A percentile compares a stretch with the other conserved stretches of the same genome.
These are phyloP conservation scores for Eilema sororculum DNA, from an alignment of 2,888 invertebrate genomes.

Conservation along the genomic window DNA sequence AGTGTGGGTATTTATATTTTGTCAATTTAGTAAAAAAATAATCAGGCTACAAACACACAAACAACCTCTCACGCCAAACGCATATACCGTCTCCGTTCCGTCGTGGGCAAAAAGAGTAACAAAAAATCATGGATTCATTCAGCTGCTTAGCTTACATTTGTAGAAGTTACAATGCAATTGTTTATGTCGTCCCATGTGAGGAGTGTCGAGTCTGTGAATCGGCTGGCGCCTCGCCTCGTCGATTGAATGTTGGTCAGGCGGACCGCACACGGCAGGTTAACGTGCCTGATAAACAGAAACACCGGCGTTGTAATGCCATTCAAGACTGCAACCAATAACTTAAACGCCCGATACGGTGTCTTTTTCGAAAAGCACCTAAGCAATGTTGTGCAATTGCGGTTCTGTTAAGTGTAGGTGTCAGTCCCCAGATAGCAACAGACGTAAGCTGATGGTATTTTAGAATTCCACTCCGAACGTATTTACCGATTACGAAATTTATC, in stretches of 20 bases:
- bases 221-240: conserved; percentile 33
- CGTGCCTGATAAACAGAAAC: conserved; percentile 65
- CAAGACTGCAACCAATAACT: conserved; percentile 65
- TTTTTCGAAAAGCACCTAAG: conserved; percentile 70
- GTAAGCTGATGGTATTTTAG: conserved; percentile 61
- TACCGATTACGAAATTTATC: conserved; percentile 47
- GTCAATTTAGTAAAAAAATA: too few species aligned
- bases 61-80: too few species aligned
- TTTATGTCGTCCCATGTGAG: background rate
- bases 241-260: conserved; percentile 65
- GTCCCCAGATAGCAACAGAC: conserved; percentile 64
- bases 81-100: too few species aligned
- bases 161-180: background rate
- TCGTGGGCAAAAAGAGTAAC: too few species aligned
- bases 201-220: conserved; percentile 34
- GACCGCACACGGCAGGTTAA: conserved; percentile 65
- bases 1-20: too few species aligned
- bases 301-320: conserved; percentile 65
- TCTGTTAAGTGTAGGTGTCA: conserved; percentile 63
- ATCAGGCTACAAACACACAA: too few species aligned
- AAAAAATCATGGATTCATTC: too few species aligned
- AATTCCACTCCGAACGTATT: conserved; percentile 55
- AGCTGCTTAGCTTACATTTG: background rate
- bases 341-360: conserved; percentile 63
- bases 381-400: conserved; percentile 73